phyloP scores from a whole-genome alignment of 2,797 vertebrate genomes.

The Oreochromis grahami region DNA sequence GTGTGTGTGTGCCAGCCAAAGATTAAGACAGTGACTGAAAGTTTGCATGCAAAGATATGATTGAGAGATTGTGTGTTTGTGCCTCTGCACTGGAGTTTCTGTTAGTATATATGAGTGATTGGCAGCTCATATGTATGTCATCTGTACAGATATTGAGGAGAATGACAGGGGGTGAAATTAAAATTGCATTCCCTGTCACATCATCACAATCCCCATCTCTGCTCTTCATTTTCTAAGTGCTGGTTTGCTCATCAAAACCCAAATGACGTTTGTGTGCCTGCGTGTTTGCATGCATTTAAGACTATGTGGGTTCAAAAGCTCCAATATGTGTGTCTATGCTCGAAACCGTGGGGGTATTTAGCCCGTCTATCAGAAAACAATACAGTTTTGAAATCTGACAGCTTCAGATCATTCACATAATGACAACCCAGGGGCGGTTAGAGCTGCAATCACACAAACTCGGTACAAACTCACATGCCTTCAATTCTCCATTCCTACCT shows the following conservation, averaged over 20 bases:
- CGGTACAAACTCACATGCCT: conserved; percentile 39
- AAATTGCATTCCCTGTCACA: conserved; percentile 76
- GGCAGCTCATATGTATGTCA: conserved; percentile 75
- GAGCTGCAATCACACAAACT: conserved; percentile 57
- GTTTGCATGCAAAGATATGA: conserved; percentile 6
- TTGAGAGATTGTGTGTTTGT: neutral
- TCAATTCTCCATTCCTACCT: conserved; percentile 30
- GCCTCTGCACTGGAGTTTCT: neutral
- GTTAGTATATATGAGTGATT: conserved; percentile 60
- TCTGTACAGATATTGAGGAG: conserved; percentile 55
- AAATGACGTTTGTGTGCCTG: conserved; percentile 1
- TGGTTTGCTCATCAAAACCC: conserved; percentile 62
- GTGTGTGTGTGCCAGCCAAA: neutral
- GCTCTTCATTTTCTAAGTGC: conserved; percentile 59
- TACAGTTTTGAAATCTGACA: conserved; percentile 73
- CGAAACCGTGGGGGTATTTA: conserved; percentile 55
- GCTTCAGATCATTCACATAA: conserved; percentile 69
- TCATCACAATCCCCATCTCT: conserved; percentile 63
- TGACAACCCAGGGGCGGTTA: conserved; percentile 59
- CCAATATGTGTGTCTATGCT: neutral
- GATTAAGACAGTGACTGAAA: neutral
- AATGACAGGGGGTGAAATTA: conserved; percentile 81
- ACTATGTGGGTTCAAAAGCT: neutral
- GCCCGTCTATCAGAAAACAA: conserved; percentile 68
- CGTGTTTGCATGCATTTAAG: neutral